Percentiles rank a stretch among this genome's conserved stretches.
Conservation (phyloP, 2,113 vertebrate genomes). For the Actenoides lindsayi region DNA sequence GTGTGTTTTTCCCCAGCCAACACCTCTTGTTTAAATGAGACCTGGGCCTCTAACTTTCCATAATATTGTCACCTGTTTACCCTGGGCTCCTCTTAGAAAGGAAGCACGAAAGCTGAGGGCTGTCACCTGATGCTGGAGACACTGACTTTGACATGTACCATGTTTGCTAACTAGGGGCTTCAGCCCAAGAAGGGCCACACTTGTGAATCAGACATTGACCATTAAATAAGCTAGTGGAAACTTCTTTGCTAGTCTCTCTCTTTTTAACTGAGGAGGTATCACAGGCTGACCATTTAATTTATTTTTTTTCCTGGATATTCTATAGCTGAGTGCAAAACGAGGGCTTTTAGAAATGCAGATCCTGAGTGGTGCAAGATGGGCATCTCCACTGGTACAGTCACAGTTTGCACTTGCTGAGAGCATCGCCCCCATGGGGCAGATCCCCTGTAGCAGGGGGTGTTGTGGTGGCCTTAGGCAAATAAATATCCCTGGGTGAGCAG, state of each 20-base stretch:
- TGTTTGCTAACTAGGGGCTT: neutral
- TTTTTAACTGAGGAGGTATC: neutral
- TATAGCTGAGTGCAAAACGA: neutral
- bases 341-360: neutral
- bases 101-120: neutral
- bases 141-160: rapidly evolving
- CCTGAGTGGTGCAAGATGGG: rapidly evolving
- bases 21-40: neutral
- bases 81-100: neutral
- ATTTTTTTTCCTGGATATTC: neutral
- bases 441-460: neutral
- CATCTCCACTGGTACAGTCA: neutral
- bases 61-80: neutral
- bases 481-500: neutral
- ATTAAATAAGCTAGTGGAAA: neutral
- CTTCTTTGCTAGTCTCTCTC: neutral
- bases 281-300: neutral
- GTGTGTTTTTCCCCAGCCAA: neutral
- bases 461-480: neutral
- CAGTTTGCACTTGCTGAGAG: neutral
- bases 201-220: neutral
- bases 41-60: neutral
- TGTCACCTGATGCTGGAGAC: rapidly evolving
- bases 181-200: neutral
- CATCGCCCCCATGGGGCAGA: neutral